These are phyloP conservation scores for Hirtodrosophila confusa DNA, from an alignment of 2,888 invertebrate genomes.

Conservation along the genomic window DNA sequence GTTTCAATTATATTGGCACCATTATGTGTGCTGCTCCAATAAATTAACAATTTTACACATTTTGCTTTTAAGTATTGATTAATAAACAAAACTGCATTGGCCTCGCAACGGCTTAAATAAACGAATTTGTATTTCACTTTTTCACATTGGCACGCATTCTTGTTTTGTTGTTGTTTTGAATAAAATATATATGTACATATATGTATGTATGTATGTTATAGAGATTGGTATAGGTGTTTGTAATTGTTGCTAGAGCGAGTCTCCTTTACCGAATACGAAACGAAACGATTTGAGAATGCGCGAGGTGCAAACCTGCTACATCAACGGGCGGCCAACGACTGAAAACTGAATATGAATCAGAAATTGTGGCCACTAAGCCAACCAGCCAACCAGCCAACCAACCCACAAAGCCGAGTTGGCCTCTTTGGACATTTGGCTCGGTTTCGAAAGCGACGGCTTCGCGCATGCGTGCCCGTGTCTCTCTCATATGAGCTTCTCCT, in stretches of 20 bases:
- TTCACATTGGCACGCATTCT: conserved; percentile 58
- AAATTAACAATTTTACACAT: conserved; percentile 41
- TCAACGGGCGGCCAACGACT: conserved; percentile 60
- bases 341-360: conserved; percentile 57
- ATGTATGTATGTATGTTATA: conserved; percentile 5
- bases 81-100: conserved; percentile 29
- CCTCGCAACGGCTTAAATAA: conserved; percentile 26
- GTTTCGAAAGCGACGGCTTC: conserved; percentile 57
- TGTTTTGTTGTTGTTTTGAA: conserved; percentile 22
- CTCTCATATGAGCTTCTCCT: conserved; percentile 33
- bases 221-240: conserved; percentile 32
- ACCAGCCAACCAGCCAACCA: conserved; percentile 17
- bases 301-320: conserved; percentile 60
- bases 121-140: conserved; percentile 49
- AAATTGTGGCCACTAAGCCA: conserved; percentile 59
- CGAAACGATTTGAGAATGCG: conserved; percentile 28
- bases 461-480: conserved; percentile 37
- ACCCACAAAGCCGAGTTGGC: conserved; percentile 36
- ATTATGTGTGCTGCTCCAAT: conserved; percentile 25
- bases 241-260: conserved; percentile 42
- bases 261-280: conserved; percentile 54
- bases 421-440: conserved; percentile 54
- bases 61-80: conserved; percentile 23
- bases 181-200: conserved; percentile 13
- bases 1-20: conserved; percentile 43